These are phyloP conservation scores for Argyrosomus japonicus DNA, from an alignment of 2,113 vertebrate genomes.

Conservation along the genomic window DNA sequence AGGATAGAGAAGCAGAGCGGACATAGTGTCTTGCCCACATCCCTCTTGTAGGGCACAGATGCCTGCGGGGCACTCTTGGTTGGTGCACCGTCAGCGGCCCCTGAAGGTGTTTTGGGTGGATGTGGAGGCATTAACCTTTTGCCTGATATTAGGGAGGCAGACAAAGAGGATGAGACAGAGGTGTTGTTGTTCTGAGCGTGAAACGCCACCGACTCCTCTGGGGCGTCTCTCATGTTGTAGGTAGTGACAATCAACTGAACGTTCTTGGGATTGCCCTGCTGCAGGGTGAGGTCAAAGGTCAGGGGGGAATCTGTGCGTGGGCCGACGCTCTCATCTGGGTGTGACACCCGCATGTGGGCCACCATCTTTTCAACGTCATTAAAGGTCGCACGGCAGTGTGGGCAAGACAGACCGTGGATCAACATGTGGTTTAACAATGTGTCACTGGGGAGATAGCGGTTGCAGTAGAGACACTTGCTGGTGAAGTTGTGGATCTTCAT, in stretches of 20 bases:
- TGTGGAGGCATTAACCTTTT: slow-evolving; percentile 84
- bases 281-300: slow-evolving; percentile 97
- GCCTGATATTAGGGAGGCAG: slow-evolving; percentile 82
- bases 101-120: slow-evolving; percentile 86
- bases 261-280: slow-evolving; percentile 98
- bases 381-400: slow-evolving; percentile 96
- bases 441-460: slow-evolving; percentile 97
- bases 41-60: slow-evolving; percentile 96
- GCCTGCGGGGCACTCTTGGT: slow-evolving; percentile 90
- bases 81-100: slow-evolving; percentile 81
- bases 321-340: slow-evolving; percentile 92
- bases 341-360: slow-evolving; percentile 94
- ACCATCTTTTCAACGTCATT: slow-evolving; percentile 99
- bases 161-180: slow-evolving; percentile 77
- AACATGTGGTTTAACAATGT: slow-evolving; percentile 98
- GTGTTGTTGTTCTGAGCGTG: slow-evolving; percentile 90
- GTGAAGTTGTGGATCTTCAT: slow-evolving; percentile 99
- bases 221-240: slow-evolving; percentile 96
- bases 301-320: slow-evolving; percentile 96
- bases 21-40: slow-evolving; percentile 97
- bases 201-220: slow-evolving; percentile 95
- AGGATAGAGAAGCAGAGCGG: slow-evolving; percentile 98
- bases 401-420: slow-evolving; percentile 97
- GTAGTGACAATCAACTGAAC: slow-evolving; percentile 97
- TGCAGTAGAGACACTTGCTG: slow-evolving; percentile 99